Conservation (phyloP, 2,888 invertebrate genomes). For the Mesorhabditis belari region DNA sequence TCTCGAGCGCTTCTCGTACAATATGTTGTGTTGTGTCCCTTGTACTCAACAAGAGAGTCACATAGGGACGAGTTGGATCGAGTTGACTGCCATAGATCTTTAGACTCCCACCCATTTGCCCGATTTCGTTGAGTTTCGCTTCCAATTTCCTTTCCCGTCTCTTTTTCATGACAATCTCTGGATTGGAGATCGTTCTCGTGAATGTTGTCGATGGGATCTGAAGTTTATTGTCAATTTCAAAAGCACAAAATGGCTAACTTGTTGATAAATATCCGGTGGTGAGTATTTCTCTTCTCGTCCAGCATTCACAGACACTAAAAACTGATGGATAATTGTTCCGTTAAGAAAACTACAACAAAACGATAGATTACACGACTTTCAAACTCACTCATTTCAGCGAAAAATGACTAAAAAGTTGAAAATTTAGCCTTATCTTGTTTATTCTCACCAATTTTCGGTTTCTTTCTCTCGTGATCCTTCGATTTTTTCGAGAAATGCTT, state of each 20-base stretch:
- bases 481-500: slow-evolving; percentile 79
- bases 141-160: slow-evolving; percentile 92
- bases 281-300: slow-evolving; percentile 22
- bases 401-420: background rate
- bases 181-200: slow-evolving; percentile 96
- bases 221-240: slow-evolving; percentile 30
- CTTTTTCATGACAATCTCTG: slow-evolving; percentile 96
- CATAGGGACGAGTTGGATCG: slow-evolving; percentile 85
- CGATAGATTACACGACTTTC: too few species aligned
- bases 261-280: slow-evolving; percentile 6
- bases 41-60: slow-evolving; percentile 85
- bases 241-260: slow-evolving; percentile 3
- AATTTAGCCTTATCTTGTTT: too few species aligned
- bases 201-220: slow-evolving; percentile 85
- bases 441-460: slow-evolving; percentile 24
- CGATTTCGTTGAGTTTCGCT: slow-evolving; percentile 71
- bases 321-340: too few species aligned
- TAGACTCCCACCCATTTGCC: slow-evolving; percentile 55
- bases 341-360: too few species aligned
- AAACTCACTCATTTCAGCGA: background rate
- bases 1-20: slow-evolving; percentile 88
- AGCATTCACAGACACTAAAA: slow-evolving; percentile 30
- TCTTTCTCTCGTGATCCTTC: slow-evolving; percentile 81
- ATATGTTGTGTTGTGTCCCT: slow-evolving; percentile 85
- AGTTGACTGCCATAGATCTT: slow-evolving; percentile 90